phyloP scores from a whole-genome alignment of 2,113 vertebrate genomes.

The Poeciliopsis retropinna region DNA sequence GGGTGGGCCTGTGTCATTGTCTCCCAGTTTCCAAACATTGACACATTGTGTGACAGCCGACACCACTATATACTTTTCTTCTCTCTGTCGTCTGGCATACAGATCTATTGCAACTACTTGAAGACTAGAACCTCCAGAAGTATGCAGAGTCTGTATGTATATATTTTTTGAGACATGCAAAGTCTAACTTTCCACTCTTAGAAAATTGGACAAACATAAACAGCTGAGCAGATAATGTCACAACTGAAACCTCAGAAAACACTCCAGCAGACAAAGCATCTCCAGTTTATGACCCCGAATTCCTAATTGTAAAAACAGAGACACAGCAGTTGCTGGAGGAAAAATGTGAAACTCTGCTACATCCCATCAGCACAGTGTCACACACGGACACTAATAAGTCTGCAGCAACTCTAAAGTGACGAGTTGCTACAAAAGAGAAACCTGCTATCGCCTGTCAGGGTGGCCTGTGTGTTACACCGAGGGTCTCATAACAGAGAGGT shows the following conservation, averaged over 20 bases:
- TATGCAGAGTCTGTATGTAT: neutral
- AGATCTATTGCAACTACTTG: neutral
- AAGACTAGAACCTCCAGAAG: neutral
- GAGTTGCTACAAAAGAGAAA: conserved; percentile 32
- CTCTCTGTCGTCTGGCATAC: conserved; percentile 28
- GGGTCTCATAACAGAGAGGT: conserved; percentile 43
- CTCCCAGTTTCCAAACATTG: conserved; percentile 18
- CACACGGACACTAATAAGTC: conserved; percentile 30
- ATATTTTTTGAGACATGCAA: neutral
- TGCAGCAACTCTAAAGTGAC: conserved; percentile 27
- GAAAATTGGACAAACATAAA: neutral
- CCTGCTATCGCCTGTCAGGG: conserved; percentile 58
- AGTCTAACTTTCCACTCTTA: neutral
- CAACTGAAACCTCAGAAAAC: neutral
- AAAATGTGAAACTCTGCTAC: conserved; percentile 34
- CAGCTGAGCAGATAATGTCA: neutral
- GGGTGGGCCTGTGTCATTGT: conserved; percentile 42
- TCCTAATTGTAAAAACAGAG: conserved; percentile 51
- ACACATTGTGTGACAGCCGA: conserved; percentile 35
- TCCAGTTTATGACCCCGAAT: conserved; percentile 22
- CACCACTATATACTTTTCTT: conserved; percentile 5
- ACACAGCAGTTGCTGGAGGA: conserved; percentile 32
- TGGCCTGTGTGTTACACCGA: conserved; percentile 49
- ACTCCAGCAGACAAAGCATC: neutral
- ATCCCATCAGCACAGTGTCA: conserved; percentile 27